Percentiles rank a stretch among this genome's conserved stretches.
Conservation (phyloP, 1,140 invertebrate genomes). For the Aplysia californica region DNA sequence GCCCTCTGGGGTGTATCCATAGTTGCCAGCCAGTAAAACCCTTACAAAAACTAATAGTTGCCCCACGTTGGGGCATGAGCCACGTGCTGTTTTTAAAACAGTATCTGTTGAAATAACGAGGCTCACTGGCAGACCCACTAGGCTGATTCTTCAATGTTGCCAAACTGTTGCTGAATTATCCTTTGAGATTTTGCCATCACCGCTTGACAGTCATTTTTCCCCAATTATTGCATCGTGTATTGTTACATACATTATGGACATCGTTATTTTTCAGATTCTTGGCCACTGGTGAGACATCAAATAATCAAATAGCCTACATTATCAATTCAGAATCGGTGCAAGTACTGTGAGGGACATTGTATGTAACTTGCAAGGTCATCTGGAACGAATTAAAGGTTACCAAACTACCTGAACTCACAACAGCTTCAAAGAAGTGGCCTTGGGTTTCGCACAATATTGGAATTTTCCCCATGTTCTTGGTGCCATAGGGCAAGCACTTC, state of each 20-base stretch:
- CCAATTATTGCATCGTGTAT: neutral
- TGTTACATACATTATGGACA: neutral
- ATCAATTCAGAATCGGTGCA: neutral
- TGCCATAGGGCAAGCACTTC: neutral
- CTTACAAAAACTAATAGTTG: too few relatives aligned
- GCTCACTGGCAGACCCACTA: neutral
- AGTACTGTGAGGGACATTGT: neutral
- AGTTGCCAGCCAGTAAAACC: too few relatives aligned
- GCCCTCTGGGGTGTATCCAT: neutral
- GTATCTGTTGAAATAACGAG: neutral
- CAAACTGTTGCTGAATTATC: neutral
- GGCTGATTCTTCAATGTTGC: neutral
- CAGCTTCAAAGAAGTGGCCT: neutral
- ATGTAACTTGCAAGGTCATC: neutral
- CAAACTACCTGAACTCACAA: neutral
- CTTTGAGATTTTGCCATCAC: neutral
- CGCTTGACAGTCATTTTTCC: neutral
- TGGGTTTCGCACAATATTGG: neutral
- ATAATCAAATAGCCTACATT: neutral
- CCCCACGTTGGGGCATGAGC: neutral
- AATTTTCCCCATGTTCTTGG: neutral
- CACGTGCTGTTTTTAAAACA: neutral
- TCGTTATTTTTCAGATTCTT: neutral
- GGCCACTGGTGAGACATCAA: neutral
- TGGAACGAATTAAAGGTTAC: neutral